Conservation (phyloP, 1,140 invertebrate genomes). For the Chlorops oryzae region DNA sequence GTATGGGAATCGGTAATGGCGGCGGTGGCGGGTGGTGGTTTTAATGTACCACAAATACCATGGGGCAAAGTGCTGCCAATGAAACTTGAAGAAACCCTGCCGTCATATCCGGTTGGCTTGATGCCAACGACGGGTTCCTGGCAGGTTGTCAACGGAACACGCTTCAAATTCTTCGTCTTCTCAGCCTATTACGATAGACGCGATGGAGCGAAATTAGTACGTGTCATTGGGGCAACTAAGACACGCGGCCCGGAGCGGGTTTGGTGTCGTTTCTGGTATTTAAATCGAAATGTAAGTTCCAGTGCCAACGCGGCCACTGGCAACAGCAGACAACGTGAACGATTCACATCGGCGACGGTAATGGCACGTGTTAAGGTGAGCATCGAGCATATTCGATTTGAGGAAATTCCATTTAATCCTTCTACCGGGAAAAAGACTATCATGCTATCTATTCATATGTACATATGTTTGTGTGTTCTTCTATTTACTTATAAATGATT, state of each 20-base stretch:
- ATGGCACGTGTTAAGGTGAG: constrained; percentile 70
- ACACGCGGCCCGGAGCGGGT: constrained; percentile 76
- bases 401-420: too few species aligned
- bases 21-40: constrained; percentile 12
- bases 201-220: constrained; percentile 61
- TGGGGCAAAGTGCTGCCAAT: constrained; percentile 39
- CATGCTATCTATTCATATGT: too few species aligned
- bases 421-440: too few species aligned
- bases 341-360: constrained; percentile 60
- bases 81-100: constrained; percentile 49
- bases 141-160: constrained; percentile 57
- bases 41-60: constrained; percentile 39
- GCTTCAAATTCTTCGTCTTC: constrained; percentile 86
- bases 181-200: constrained; percentile 80
- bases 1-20: constrained; percentile 15
- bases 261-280: constrained; percentile 81
- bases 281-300: constrained; percentile 35
- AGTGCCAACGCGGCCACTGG: constrained; percentile 18
- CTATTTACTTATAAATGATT: neutral
- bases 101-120: constrained; percentile 48
- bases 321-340: constrained; percentile 12
- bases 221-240: constrained; percentile 81
- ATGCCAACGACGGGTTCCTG: constrained; percentile 51
- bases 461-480: neutral
- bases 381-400: too few species aligned